Evolutionary conservation across 2,888 invertebrate genomes (phyloP).

Genomic region (Zelleria hepariella): DNA sequence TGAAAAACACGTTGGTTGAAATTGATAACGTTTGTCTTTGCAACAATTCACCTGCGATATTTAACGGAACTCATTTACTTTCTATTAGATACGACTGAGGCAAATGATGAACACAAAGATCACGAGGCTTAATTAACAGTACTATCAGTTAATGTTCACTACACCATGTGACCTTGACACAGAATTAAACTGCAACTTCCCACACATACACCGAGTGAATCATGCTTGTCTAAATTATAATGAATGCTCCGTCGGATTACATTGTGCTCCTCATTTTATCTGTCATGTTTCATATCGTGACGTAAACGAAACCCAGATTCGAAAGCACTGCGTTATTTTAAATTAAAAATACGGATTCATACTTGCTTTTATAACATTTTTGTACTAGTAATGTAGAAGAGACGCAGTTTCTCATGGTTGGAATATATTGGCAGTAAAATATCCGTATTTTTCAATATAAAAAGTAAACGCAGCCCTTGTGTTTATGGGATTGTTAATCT

Average conservation of each 20-base stretch:
- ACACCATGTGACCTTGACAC: conserved; percentile 1
- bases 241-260: not conserved
- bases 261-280: not conserved
- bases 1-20: too few relatives aligned
- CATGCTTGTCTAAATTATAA: not conserved
- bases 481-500: not conserved
- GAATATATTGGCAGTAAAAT: too few relatives aligned
- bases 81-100: not conserved
- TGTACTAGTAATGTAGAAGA: too few relatives aligned
- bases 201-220: not conserved
- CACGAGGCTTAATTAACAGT: not conserved
- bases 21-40: too few relatives aligned
- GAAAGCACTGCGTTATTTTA: too few relatives aligned
- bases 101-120: not conserved
- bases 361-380: too few relatives aligned
- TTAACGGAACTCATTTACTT: too few relatives aligned
- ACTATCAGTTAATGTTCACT: not conserved
- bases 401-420: too few relatives aligned
- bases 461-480: not conserved
- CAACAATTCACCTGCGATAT: too few relatives aligned
- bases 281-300: not conserved
- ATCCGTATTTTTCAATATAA: too few relatives aligned
- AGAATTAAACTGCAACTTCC: not conserved
- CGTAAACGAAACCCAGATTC: not conserved
- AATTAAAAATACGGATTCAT: too few relatives aligned